Evolutionary conservation across 2,888 invertebrate genomes (phyloP).

Genomic region (Sesia bembeciformis): DNA sequence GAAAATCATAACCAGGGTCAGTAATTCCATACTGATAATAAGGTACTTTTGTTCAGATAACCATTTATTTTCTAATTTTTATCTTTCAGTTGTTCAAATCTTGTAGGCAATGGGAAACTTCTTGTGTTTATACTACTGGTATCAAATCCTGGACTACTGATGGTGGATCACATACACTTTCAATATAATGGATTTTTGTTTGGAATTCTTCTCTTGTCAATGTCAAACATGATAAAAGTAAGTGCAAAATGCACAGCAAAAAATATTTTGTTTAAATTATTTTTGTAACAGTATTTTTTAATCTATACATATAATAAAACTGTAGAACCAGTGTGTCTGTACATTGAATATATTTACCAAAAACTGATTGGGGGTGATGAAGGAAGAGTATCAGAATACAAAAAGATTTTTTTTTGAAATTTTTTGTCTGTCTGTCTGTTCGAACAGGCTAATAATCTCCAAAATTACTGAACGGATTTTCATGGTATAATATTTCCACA

Average conservation of each 20-base stretch:
- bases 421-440: too few species aligned
- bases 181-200: conserved; percentile 98
- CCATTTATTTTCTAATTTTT: not conserved
- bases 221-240: conserved; percentile 80
- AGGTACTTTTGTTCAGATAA: not conserved
- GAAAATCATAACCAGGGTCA: too few species aligned
- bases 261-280: not conserved
- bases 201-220: conserved; percentile 87
- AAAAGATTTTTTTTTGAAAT: too few species aligned
- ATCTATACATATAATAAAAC: too few species aligned
- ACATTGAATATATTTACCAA: too few species aligned
- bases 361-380: too few species aligned
- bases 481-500: too few species aligned
- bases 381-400: too few species aligned
- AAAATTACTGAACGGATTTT: too few species aligned
- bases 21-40: too few species aligned
- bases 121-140: conserved; percentile 80
- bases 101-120: conserved; percentile 69
- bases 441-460: too few species aligned
- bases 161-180: conserved; percentile 98
- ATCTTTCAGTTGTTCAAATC: conserved; percentile 72
- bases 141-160: conserved; percentile 89
- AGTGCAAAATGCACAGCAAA: conserved; percentile 13
- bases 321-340: too few species aligned
- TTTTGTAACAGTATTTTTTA: not conserved